Evolutionary conservation across 1,140 invertebrate genomes (phyloP).

Genomic region (Tyrophagus putrescentiae): DNA sequence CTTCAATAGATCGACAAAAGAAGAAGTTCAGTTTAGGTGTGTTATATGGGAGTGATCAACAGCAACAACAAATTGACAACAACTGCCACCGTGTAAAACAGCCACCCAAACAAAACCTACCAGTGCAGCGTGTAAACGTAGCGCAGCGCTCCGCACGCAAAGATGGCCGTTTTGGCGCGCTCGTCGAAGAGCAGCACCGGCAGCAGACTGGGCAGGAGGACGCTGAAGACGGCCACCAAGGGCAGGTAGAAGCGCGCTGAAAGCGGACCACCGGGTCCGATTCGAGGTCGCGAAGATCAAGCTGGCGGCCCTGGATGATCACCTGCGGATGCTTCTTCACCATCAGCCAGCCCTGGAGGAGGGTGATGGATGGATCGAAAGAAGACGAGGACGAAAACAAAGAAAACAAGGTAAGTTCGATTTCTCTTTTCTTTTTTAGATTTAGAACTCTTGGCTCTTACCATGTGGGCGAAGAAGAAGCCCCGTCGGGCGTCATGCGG

Average conservation of each 20-base stretch:
- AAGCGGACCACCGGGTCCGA: conserved; percentile 66
- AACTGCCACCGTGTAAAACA: background rate
- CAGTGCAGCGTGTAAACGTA: conserved; percentile 68
- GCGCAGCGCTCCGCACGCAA: conserved; percentile 50
- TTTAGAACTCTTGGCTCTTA: conserved; percentile 35
- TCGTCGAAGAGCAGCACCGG: conserved; percentile 73
- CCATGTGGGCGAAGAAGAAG: conserved; percentile 90
- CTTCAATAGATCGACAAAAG: too few relatives aligned
- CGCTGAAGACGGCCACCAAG: conserved; percentile 62
- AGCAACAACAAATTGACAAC: background rate
- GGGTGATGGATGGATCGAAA: too few relatives aligned
- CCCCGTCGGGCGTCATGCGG: conserved; percentile 85
- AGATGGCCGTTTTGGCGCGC: conserved; percentile 56
- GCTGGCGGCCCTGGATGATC: conserved; percentile 61
- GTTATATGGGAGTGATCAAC: too few relatives aligned
- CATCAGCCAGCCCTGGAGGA: too few relatives aligned
- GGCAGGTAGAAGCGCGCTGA: conserved; percentile 64
- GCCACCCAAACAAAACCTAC: too few relatives aligned
- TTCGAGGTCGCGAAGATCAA: conserved; percentile 76
- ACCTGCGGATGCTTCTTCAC: conserved; percentile 75
- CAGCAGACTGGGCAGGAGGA: conserved; percentile 63
- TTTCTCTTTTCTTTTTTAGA: too few relatives aligned
- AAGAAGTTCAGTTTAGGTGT: too few relatives aligned
- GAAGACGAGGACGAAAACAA: too few relatives aligned
- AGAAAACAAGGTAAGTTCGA: too few relatives aligned